Conservation (phyloP, 2,888 invertebrate species). For the Dicranocentrus wangi region DNA sequence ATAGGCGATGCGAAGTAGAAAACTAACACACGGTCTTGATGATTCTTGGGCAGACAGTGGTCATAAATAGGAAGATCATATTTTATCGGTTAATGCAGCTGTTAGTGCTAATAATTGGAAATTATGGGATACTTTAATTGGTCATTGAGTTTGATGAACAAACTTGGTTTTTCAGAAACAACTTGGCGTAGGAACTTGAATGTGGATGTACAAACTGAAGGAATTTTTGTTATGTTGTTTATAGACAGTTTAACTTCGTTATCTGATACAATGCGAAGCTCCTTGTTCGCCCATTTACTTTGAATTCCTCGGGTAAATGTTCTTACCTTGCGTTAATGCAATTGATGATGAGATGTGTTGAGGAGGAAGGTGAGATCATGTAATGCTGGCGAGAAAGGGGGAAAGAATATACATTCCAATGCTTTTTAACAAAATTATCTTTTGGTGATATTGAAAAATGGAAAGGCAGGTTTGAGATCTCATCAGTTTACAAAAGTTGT, state of each 20-base stretch:
- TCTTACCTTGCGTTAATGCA: slow-evolving; percentile 38
- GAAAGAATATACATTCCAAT: slow-evolving; percentile 59
- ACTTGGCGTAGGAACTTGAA: neutral
- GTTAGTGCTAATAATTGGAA: slow-evolving; percentile 66
- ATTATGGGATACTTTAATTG: slow-evolving; percentile 65
- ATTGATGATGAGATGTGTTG: neutral
- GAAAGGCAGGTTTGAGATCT: slow-evolving; percentile 66
- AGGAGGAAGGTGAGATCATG: slow-evolving; percentile 38
- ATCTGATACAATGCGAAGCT: slow-evolving; percentile 29
- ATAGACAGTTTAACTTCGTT: slow-evolving; percentile 36
- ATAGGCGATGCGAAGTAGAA: slow-evolving; percentile 27
- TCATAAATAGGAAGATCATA: slow-evolving; percentile 56
- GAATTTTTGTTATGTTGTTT: slow-evolving; percentile 9
- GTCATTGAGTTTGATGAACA: slow-evolving; percentile 64
- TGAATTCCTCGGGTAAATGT: slow-evolving; percentile 28
- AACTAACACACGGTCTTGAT: slow-evolving; percentile 17
- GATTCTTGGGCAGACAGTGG: slow-evolving; percentile 14
- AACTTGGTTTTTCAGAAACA: slow-evolving; percentile 19
- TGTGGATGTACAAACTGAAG: neutral
- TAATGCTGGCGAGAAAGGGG: slow-evolving; percentile 19
- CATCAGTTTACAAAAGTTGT: slow-evolving; percentile 40
- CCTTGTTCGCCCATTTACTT: slow-evolving; percentile 23
- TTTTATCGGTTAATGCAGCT: slow-evolving; percentile 64
- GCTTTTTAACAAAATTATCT: slow-evolving; percentile 61
- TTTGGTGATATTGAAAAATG: slow-evolving; percentile 70